Percentiles rank a stretch among this genome's conserved stretches.
phyloP scores from a whole-genome alignment of 2,888 invertebrate species.

The Sturmia bella region DNA sequence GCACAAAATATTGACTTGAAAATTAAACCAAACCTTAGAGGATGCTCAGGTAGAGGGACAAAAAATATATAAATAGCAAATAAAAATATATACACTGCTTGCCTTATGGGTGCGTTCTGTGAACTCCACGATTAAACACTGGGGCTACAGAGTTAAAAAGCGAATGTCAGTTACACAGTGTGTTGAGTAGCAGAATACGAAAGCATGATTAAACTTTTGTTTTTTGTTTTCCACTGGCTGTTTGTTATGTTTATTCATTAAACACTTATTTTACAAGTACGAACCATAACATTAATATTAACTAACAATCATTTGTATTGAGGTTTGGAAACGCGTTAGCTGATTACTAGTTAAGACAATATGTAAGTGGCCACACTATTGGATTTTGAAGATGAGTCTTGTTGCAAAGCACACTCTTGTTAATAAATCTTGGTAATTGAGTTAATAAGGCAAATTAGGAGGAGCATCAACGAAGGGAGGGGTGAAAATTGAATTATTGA shows the following conservation, averaged over 20 bases:
- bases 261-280: constrained; percentile 53
- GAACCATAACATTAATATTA: constrained; percentile 27
- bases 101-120: constrained; percentile 82
- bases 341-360: constrained; percentile 47
- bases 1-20: constrained; percentile 50
- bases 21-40: constrained; percentile 59
- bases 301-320: constrained; percentile 28
- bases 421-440: constrained; percentile 20
- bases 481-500: no score
- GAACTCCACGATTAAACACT: constrained; percentile 80
- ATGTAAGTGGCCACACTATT: constrained; percentile 22
- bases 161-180: constrained; percentile 4
- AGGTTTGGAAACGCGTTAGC: constrained; percentile 34
- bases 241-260: constrained; percentile 43
- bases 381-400: constrained; percentile 26
- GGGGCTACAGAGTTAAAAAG: constrained; percentile 1
- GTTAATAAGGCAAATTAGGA: background rate
- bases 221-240: constrained; percentile 1
- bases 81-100: constrained; percentile 63
- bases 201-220: constrained; percentile 54
- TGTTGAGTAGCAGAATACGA: constrained; percentile 16
- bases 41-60: constrained; percentile 51
- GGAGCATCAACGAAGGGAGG: no score
- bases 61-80: background rate
- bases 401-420: constrained; percentile 19